Percentiles rank a stretch among this genome's conserved stretches.
Evolutionary conservation across 1,140 invertebrate genomes (phyloP).

Genomic region (Drosophila chauvacae): DNA sequence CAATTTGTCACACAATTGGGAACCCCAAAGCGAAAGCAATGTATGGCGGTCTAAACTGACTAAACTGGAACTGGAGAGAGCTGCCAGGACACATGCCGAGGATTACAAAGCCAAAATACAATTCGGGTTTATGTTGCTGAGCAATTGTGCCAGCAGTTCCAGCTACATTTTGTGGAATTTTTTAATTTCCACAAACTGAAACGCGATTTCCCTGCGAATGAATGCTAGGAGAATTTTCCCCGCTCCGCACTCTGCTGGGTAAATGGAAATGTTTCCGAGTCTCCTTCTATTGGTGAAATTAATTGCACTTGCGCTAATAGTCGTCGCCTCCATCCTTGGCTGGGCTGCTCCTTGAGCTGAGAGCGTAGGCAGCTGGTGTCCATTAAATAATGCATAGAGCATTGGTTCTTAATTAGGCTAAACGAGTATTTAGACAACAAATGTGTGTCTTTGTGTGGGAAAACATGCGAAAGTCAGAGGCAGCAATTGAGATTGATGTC

Average conservation of each 20-base stretch:
- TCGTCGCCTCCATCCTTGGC: constrained; percentile 12
- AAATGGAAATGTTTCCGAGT: constrained; percentile 22
- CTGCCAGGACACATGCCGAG: constrained; percentile 60
- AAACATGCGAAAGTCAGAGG: constrained; percentile 20
- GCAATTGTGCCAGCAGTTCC: constrained; percentile 22
- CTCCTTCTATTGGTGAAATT: constrained; percentile 47
- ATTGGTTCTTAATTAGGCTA: constrained; percentile 66
- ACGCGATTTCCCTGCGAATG: constrained; percentile 20
- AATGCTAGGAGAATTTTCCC: constrained; percentile 32
- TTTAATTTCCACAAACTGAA: constrained; percentile 64
- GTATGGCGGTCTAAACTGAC: constrained; percentile 33
- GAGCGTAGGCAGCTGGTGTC: constrained; percentile 29
- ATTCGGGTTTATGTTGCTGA: constrained; percentile 20
- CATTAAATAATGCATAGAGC: constrained; percentile 60
- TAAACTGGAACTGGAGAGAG: constrained; percentile 20
- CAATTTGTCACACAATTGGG: constrained; percentile 80
- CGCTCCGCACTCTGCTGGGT: too few species aligned
- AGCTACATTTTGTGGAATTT: constrained; percentile 70
- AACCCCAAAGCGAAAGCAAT: constrained; percentile 26
- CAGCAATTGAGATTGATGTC: constrained; percentile 10
- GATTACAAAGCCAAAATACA: constrained; percentile 42
- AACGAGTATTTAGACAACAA: constrained; percentile 46
- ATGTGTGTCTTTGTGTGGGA: constrained; percentile 15
- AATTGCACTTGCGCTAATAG: constrained; percentile 63
- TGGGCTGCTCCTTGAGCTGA: constrained; percentile 7